Conservation (phyloP, 2,113 vertebrate species). For the Corynorhinus townsendii region DNA sequence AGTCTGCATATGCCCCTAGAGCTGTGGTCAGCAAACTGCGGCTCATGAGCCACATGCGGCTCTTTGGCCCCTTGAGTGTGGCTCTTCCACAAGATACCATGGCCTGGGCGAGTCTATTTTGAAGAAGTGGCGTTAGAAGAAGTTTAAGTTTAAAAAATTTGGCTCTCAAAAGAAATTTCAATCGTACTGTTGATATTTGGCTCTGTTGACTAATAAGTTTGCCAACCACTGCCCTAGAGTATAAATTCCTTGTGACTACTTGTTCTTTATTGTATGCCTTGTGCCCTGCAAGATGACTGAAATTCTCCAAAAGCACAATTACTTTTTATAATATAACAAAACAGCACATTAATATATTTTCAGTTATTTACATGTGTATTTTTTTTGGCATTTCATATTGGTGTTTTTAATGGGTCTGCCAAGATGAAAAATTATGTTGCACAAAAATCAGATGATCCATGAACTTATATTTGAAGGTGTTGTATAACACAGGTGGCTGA, state of each 20-base stretch:
- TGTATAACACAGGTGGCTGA: background rate
- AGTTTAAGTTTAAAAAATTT: too few relatives aligned
- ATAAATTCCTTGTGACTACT: background rate
- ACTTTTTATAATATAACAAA: background rate
- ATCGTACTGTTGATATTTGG: too few relatives aligned
- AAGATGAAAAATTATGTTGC: background rate
- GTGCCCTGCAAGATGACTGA: background rate
- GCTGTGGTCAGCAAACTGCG: too few relatives aligned
- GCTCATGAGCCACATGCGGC: too few relatives aligned
- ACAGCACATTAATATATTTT: background rate
- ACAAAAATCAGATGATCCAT: background rate
- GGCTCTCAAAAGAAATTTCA: too few relatives aligned
- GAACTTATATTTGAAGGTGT: conserved; percentile 9
- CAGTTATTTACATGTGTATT: background rate
- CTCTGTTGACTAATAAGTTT: too few relatives aligned
- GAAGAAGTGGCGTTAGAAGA: too few relatives aligned
- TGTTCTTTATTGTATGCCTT: background rate
- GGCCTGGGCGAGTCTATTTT: too few relatives aligned
- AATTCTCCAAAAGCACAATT: background rate
- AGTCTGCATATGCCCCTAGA: background rate
- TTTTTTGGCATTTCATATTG: background rate
- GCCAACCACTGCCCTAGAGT: background rate
- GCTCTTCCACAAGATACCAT: too few relatives aligned
- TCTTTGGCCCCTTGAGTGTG: too few relatives aligned
- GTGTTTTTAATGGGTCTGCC: background rate